Evolutionary conservation across 2,113 vertebrate species (phyloP).

Genomic region (Zosterops japonicus): DNA sequence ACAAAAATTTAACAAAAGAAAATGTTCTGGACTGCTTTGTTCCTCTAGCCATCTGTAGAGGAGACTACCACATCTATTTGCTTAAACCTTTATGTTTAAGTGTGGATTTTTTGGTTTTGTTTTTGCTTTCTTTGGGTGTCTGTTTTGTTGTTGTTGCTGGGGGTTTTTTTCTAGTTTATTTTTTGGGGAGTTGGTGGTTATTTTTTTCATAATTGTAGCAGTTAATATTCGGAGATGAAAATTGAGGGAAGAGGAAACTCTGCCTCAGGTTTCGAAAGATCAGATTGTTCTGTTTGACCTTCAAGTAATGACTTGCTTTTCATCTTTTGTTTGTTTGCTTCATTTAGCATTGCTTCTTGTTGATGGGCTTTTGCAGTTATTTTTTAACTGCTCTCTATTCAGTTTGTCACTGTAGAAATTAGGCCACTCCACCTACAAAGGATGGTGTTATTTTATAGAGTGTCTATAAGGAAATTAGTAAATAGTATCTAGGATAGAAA

Average conservation of each 20-base stretch:
- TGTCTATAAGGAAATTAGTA: neutral
- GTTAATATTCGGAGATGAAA: neutral
- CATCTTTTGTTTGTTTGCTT: neutral
- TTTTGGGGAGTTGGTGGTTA: rapidly evolving
- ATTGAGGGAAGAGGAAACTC: neutral
- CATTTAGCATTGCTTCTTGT: neutral
- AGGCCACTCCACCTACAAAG: neutral
- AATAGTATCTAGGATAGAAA: neutral
- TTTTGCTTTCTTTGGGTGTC: neutral
- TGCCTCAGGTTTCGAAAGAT: neutral
- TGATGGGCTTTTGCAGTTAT: neutral
- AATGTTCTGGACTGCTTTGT: neutral
- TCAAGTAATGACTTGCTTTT: neutral
- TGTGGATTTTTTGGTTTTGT: neutral
- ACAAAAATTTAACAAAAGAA: neutral
- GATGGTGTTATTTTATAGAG: neutral
- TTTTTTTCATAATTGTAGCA: neutral
- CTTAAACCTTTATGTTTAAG: neutral
- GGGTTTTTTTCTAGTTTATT: too few species aligned
- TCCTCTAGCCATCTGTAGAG: neutral
- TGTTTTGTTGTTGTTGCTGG: neutral
- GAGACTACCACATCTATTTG: neutral
- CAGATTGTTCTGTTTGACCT: neutral
- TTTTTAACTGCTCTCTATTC: neutral
- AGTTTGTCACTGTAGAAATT: neutral